Base-by-base conservation (phyloP, 2,113 vertebrate genomes). In the Blennius ocellaris region DNA sequence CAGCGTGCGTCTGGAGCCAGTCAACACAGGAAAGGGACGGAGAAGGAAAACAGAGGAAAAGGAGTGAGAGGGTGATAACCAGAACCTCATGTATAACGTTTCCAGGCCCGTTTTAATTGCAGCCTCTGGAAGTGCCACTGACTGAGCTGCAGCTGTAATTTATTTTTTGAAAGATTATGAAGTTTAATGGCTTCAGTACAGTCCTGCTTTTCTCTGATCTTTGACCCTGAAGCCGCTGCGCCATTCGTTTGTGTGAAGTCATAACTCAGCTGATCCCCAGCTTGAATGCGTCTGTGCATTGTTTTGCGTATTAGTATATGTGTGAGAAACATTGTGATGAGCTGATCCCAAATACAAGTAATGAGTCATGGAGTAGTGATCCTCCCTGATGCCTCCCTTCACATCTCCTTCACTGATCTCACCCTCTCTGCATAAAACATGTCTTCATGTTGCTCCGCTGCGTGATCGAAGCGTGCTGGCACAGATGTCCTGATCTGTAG, bases 1-100 rank as follows among this genome's bases (percentile, higher is more conserved):
- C 12, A 80, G 79, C 56, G 50, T 75, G 78, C 49, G 68, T 80
- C 80, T 85, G 77, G 71, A 79, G 59, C 60, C 49, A 62, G 60
- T 81, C 69, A 64, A 51, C 58, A 51, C 51, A 69, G 69, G 71
- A 74, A 72, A 59, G 54, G 50, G 38, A 61, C 21, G 55, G 41
- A 60, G 21, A 30, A 30, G 21, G 30, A 44, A 51, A 14, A 38
- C 17, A 49, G 38, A 21, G 47, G 16, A 11, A 15, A 54, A 39
- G 36, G 37, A 50, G 39, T 45, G n/a, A 49, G 49, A 62, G 10
- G 14, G 49, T 54, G 77, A 79, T 72, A 61, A 76, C 17, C 56
- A 70, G 15, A 65, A 74, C 66, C 82, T 71, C 44, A 69, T 86
- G 70, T 64, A 58, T 62, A 62, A 61, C 39, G 48, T 76, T 84